These are phyloP conservation scores for Cladorhizidae sp. DNA, from an alignment of 37 sponge, comb jelly and placozoan genomes.

Conservation along the genomic window DNA sequence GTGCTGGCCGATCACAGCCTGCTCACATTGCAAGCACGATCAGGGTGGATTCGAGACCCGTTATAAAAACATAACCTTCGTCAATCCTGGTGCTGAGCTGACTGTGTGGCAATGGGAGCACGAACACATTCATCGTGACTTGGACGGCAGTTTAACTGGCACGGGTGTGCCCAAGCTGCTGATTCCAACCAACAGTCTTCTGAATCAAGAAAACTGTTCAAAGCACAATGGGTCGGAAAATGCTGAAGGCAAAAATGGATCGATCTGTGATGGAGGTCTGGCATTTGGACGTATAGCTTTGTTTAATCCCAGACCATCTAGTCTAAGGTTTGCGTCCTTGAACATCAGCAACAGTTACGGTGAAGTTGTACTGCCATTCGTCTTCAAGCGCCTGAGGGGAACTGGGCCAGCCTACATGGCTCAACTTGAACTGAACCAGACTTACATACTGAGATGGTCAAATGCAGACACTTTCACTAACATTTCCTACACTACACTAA, in stretches of 20 bases:
- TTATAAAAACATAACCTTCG: constrained; percentile 57
- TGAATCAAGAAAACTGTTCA: constrained; percentile 30
- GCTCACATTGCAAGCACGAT: constrained; percentile 66
- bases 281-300: constrained; percentile 64
- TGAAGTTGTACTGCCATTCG: constrained; percentile 37
- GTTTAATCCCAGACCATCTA: constrained; percentile 37
- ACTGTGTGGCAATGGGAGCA: constrained; percentile 80
- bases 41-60: constrained; percentile 89
- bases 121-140: constrained; percentile 80
- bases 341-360: constrained; percentile 54
- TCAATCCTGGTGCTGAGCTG: constrained; percentile 33
- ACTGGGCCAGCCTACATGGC: constrained; percentile 83
- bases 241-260: constrained; percentile 24
- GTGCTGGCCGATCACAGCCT: constrained; percentile 70
- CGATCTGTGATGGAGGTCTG: constrained; percentile 40
- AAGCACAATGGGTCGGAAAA: neutral
- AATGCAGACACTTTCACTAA: constrained; percentile 56
- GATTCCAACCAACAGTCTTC: constrained; percentile 39
- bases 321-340: constrained; percentile 35
- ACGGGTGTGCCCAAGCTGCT: constrained; percentile 10
- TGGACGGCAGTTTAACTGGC: constrained; percentile 87
- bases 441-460: constrained; percentile 52
- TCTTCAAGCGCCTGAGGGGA: constrained; percentile 57
- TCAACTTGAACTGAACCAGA: constrained; percentile 51
- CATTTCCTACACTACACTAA: constrained; percentile 43